phyloP scores from a whole-genome alignment of 2,113 vertebrate species.

The Mesoclemmys tuberculata region DNA sequence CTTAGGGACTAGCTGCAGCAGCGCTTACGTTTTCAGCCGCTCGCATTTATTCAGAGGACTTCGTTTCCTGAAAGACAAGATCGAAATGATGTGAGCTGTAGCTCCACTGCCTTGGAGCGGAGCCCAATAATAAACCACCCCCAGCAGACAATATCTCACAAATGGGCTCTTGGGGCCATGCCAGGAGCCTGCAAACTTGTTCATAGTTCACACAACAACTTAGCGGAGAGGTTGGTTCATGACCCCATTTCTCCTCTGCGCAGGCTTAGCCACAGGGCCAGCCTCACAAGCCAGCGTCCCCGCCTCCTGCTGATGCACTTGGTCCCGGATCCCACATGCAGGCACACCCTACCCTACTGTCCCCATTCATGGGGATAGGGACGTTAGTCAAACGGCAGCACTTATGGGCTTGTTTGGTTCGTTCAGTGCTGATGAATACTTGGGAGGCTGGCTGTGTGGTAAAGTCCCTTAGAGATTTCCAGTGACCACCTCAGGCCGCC shows the following conservation, averaged over 20 bases:
- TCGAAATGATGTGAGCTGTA: accelerated
- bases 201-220: not conserved
- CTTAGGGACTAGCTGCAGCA: accelerated
- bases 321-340: too few species aligned
- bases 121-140: accelerated
- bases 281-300: not conserved
- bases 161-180: not conserved
- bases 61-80: not conserved
- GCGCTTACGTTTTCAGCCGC: not conserved
- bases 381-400: not conserved
- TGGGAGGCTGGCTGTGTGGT: not conserved
- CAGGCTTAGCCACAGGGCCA: not conserved
- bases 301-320: not conserved
- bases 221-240: not conserved
- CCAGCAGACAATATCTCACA: not conserved
- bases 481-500: not conserved
- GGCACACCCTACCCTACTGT: not conserved
- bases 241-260: not conserved
- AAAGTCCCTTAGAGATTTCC: not conserved
- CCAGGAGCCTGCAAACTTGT: not conserved
- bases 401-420: not conserved
- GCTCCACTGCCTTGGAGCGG: not conserved
- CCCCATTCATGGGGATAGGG: accelerated
- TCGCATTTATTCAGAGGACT: not conserved
- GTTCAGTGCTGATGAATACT: accelerated